Evolutionary conservation across 2,888 invertebrate genomes (phyloP), one percentile per base, ranked within the genome.

Genomic region (Ophonus ardosiacus): DNA sequence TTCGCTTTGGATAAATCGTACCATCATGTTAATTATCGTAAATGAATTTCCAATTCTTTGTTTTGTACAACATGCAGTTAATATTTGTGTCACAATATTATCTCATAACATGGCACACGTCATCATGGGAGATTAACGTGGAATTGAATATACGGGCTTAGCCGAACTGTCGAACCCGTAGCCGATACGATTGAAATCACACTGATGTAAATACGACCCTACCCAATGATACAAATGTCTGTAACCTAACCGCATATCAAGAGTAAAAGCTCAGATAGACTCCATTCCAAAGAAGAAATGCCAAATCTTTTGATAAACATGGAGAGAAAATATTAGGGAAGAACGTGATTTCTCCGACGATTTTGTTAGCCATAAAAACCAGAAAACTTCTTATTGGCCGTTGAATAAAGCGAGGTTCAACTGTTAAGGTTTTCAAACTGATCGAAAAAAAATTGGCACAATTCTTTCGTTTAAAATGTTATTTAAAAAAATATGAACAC

Each of bases 111-210:
- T 38, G 40, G 38, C 40, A 68, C 68, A 68, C 68, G 68, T 68
- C 68, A 68, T 68, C 68, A 17, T 13, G 24, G 17, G 13, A 68
- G 68, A 17, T 68, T 68, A 40, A 68, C 7, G n/a, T 68, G 18
- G 7, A 63, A 63, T 63, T 21, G 18, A 63, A 63, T 63, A 63
- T 63, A 63, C 63, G 8, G 63, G 63, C 18, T 24, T 63, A 18
- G 63, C 24, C 24, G 59, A 17, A 59, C 59, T 15, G 17, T 59
- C 17, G 15, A 59, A 31, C 38, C 15, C 68, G 68, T 68, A 68
- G 10, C 68, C 68, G 63, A 68, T 31, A 68, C 40, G 68, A 68
- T 68, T 40, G 68, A 31, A 68, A 40, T 38, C 40, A 68, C 68
- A 17, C 31, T 38, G 68, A 68, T 38, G 40, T 68, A 68, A 68